Percentiles rank a stretch among this genome's conserved stretches.
Evolutionary conservation across 2,888 invertebrate species (phyloP).

Genomic region (Esperia sulphurella): DNA sequence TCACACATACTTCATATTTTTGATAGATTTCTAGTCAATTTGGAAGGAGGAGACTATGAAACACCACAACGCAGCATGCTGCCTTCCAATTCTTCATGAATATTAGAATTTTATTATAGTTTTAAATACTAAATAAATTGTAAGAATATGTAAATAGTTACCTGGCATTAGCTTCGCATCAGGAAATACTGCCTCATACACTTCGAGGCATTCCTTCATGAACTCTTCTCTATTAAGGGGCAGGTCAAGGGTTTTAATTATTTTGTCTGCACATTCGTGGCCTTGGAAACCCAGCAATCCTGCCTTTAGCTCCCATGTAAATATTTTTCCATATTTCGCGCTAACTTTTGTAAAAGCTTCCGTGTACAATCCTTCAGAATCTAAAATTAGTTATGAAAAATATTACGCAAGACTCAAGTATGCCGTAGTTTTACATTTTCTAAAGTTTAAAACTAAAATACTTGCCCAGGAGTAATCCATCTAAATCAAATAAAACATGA

Average conservation of each 20-base stretch:
- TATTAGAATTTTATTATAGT: no score
- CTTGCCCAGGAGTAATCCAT: conserved; percentile 78
- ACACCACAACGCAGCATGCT: no score
- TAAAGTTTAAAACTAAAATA: neutral
- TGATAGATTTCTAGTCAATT: no score
- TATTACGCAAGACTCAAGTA: no score
- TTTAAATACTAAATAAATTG: no score
- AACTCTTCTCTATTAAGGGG: conserved; percentile 84
- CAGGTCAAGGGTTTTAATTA: conserved; percentile 79
- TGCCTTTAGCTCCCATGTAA: conserved; percentile 88
- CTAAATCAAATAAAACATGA: conserved; percentile 81
- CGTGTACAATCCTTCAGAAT: conserved; percentile 89
- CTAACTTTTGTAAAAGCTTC: conserved; percentile 83
- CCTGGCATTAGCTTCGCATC: conserved; percentile 85
- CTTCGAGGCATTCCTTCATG: conserved; percentile 70
- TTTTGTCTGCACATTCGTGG: conserved; percentile 79
- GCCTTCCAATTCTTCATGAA: no score
- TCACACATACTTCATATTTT: no score
- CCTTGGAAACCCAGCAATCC: conserved; percentile 84
- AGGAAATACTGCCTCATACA: conserved; percentile 79
- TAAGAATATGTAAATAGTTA: conserved; percentile 61
- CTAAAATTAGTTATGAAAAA: conserved; percentile 61
- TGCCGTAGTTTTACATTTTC: no score
- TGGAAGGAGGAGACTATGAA: no score
- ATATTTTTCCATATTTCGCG: conserved; percentile 84